Percentiles rank a stretch among this genome's conserved stretches.
Evolutionary conservation across 2,113 vertebrate species (phyloP).

Genomic region (Gadus macrocephalus): DNA sequence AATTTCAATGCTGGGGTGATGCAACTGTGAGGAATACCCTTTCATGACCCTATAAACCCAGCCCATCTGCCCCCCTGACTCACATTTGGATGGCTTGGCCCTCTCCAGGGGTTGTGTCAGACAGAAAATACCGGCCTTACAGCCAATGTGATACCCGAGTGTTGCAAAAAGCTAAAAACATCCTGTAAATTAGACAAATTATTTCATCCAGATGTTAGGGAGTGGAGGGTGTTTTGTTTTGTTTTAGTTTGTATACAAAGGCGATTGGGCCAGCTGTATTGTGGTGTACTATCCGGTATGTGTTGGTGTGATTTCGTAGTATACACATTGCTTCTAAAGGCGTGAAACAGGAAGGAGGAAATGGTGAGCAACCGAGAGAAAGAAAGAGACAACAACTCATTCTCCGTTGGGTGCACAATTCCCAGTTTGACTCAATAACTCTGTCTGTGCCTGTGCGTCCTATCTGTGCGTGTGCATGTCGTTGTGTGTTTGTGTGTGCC

Average conservation of each 20-base stretch:
- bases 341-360: constrained; percentile 20
- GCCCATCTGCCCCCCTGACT: background rate
- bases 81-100: constrained; percentile 22
- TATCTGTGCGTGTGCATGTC: constrained; percentile 9
- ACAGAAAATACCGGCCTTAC: constrained; percentile 27
- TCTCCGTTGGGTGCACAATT: background rate
- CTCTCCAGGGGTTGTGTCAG: constrained; percentile 24
- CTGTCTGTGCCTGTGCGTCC: background rate
- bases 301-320: too few species aligned
- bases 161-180: constrained; percentile 56
- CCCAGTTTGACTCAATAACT: background rate
- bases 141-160: constrained; percentile 59
- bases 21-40: background rate
- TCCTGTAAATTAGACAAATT: constrained; percentile 22
- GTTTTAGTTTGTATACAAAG: too few species aligned
- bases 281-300: too few species aligned
- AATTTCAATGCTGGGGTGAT: constrained; percentile 16
- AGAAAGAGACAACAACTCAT: constrained; percentile 6
- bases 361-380: background rate
- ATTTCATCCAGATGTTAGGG: too few species aligned
- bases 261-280: too few species aligned
- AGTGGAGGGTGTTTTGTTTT: too few species aligned
- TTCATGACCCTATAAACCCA: background rate
- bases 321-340: background rate
- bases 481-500: constrained; percentile 26